Evolutionary conservation across 1,140 invertebrate genomes (phyloP), one percentile per base, ranked within the genome.

Genomic region (Agrypnia vestita): DNA sequence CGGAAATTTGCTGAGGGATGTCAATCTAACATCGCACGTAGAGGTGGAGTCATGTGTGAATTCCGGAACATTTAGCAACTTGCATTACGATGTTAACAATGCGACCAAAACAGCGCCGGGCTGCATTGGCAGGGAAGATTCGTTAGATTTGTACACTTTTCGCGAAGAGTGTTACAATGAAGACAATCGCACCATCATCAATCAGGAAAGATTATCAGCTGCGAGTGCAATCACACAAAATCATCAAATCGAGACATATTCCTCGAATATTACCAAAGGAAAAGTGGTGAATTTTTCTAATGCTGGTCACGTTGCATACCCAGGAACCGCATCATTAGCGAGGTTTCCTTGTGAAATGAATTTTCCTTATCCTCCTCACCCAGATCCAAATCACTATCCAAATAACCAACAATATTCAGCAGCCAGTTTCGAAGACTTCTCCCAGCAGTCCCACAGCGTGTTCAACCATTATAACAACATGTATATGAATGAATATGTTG

Each of bases 121-220:
- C 56, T 85, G 92, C 13, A 91, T 91, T 44, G 87, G 89, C 4
- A 84, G 91, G 47, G 92, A 93, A 80, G 92, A 93, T 82, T 92
- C 92, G 49, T 85, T 93, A 12, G 92, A 93, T 84, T 86, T 94
- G 59, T 94, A 94, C 84, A 89, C 91, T 12, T 92, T 93, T 80
- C 88, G 93, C 44, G 93, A 94, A 79, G 92, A 93, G 76, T 92
- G 93, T 77, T 95, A 94, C 84, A 91, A 91, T 1, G 90, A 92
- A 82, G 91, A 94, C 67, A 86, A 88, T n/a, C 81, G 84, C 11
- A 83, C 85, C 13, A 88, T 15, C 81, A 82, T 47, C 80, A 51
- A 64, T 17, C 75, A 75, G 43, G 55, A 79, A 62, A 76, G 79
- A 76, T 67, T 76, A 76, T 44, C 76, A 46, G 61, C 46, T 11